Percentiles rank a stretch among this genome's conserved stretches.
Conservation (phyloP, 1,140 invertebrate genomes). For the Bombus balteatus region DNA sequence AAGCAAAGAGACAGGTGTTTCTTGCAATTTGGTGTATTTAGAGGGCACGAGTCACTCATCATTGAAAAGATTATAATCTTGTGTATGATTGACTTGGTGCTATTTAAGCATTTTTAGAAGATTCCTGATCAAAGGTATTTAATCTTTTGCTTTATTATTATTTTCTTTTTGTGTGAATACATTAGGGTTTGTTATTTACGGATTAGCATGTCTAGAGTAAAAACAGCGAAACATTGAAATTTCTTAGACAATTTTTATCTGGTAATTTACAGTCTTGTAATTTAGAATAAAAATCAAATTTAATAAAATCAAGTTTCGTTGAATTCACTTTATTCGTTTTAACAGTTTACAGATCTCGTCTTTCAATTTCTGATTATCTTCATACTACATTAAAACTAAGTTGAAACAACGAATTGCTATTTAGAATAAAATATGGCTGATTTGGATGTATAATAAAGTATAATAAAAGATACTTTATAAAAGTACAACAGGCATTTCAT, state of each 20-base stretch:
- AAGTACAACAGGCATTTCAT: background rate
- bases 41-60: no score
- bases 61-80: background rate
- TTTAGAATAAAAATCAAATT: no score
- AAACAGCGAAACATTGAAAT: no score
- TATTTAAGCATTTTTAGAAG: background rate
- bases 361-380: background rate
- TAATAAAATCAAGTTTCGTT: no score
- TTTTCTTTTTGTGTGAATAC: background rate
- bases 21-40: background rate
- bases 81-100: background rate
- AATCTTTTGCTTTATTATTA: background rate
- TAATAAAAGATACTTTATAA: no score
- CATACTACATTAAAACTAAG: background rate
- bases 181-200: no score
- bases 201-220: no score
- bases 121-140: background rate
- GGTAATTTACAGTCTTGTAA: no score
- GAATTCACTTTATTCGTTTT: no score
- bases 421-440: background rate
- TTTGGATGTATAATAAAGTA: background rate
- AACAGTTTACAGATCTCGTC: no score
- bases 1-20: background rate
- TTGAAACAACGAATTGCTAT: background rate
- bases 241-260: no score